Percentiles rank a stretch among this genome's conserved stretches.
Evolutionary conservation across 2,113 vertebrate species (phyloP).

Genomic region (Albula goreensis): DNA sequence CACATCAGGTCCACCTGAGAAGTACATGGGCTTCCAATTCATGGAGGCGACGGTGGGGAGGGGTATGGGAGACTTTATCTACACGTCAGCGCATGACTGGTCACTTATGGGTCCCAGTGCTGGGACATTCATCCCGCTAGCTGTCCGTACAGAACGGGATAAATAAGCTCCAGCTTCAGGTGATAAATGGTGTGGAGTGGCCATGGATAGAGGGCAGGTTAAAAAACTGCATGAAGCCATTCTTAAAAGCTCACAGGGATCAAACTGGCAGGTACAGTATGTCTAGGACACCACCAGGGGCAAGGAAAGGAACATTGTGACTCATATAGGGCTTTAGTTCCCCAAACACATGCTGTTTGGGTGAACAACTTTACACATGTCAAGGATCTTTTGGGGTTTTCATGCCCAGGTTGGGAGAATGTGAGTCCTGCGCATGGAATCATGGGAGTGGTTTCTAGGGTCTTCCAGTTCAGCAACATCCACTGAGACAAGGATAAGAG

Average conservation of each 20-base stretch:
- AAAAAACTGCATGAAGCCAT: not conserved
- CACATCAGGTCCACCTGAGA: not conserved
- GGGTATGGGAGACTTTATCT: not conserved
- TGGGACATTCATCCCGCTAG: not conserved
- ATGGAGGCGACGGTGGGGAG: not conserved
- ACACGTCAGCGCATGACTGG: not conserved
- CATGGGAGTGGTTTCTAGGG: not conserved
- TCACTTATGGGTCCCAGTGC: not conserved
- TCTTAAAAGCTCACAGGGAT: constrained; percentile 1
- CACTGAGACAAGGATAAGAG: not conserved
- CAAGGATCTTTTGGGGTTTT: not conserved
- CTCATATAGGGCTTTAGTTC: not conserved
- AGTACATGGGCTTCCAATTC: not conserved
- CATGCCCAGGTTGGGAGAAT: not conserved
- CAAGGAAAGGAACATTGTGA: not conserved
- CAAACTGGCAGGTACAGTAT: not conserved
- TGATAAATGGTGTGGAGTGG: not conserved
- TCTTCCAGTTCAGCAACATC: not conserved
- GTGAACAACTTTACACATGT: not conserved
- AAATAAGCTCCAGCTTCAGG: not conserved
- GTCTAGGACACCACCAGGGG: not conserved
- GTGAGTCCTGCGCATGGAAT: not conserved
- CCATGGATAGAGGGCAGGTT: not conserved
- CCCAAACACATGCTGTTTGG: not conserved
- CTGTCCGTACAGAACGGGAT: not conserved